A percentile compares a stretch with the other conserved stretches of the same genome.
Conservation (phyloP, 1,140 invertebrate species). For the Caenorhabditis tropicalis region DNA sequence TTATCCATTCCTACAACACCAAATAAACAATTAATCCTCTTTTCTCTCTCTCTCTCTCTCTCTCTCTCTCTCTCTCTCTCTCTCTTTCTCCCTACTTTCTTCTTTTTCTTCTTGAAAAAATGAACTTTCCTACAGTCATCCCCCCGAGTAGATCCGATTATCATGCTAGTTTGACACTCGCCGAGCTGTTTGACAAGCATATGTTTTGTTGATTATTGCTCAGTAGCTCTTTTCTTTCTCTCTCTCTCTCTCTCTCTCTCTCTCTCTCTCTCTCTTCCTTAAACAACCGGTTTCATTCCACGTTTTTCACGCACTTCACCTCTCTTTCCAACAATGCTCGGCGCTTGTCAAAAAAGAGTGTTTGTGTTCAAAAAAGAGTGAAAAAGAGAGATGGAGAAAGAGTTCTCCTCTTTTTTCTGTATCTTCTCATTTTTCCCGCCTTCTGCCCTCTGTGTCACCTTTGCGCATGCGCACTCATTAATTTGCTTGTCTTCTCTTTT, state of each 20-base stretch:
- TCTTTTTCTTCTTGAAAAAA: neutral
- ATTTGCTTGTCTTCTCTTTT: conserved; percentile 8
- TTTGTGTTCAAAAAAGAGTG: conserved; percentile 5
- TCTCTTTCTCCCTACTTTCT: neutral
- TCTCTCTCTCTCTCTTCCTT: neutral
- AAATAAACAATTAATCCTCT: no score
- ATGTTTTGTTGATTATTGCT: conserved; percentile 44
- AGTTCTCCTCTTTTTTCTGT: neutral
- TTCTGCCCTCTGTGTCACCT: conserved; percentile 39
- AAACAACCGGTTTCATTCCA: neutral
- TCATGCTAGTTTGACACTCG: conserved; percentile 33
- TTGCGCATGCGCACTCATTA: conserved; percentile 5
- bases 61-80: neutral
- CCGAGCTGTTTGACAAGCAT: conserved; percentile 36
- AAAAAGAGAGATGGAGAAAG: neutral
- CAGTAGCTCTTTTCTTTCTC: neutral
- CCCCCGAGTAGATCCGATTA: conserved; percentile 24
- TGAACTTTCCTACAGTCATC: neutral
- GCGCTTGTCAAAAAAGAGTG: conserved; percentile 30
- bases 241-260: neutral
- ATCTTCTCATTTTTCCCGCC: conserved; percentile 20
- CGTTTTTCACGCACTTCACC: conserved; percentile 39
- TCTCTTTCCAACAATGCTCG: neutral
- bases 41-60: neutral
- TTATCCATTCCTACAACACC: neutral